These are phyloP conservation scores for Nemapogon koenigi DNA, from an alignment of 2,888 invertebrate genomes.

Conservation along the genomic window DNA sequence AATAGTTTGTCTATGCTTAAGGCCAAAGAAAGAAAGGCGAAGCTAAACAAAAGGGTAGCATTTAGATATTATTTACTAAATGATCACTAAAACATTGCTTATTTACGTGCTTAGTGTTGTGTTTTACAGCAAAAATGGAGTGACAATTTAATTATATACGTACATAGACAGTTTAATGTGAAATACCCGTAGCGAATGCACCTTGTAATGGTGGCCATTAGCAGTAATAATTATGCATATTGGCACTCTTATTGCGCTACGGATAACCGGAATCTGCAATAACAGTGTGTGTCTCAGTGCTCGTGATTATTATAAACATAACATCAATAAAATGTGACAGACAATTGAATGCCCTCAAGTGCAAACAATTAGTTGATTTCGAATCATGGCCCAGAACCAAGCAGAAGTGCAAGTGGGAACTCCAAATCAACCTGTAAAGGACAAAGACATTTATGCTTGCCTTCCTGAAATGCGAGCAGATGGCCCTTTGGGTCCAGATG, in stretches of 20 bases:
- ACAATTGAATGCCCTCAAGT: constrained; percentile 21
- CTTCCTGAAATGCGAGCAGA: constrained; percentile 63
- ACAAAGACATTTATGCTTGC: constrained; percentile 60
- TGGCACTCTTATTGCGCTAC: constrained; percentile 57
- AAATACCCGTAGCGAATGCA: constrained; percentile 56
- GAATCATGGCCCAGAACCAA: constrained; percentile 61
- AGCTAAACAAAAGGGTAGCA: constrained; percentile 64
- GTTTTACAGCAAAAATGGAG: constrained; percentile 28
- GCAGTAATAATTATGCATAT: constrained; percentile 62
- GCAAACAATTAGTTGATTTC: constrained; percentile 39
- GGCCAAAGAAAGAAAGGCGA: constrained; percentile 63
- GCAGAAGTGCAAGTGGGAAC: constrained; percentile 61
- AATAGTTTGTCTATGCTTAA: constrained; percentile 44
- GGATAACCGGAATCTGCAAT: constrained; percentile 27
- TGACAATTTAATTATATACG: constrained; percentile 29
- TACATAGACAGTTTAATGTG: constrained; percentile 27
- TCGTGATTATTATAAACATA: constrained; percentile 39
- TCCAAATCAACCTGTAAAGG: constrained; percentile 58
- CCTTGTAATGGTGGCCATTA: constrained; percentile 66
- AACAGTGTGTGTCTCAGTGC: constrained; percentile 12
- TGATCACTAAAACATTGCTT: constrained; percentile 27
- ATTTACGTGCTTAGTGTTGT: constrained; percentile 9
- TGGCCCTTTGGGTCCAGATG: constrained; percentile 53
- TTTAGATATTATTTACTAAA: constrained; percentile 56
- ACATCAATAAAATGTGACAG: constrained; percentile 22